Evolutionary conservation across 2,888 invertebrate species (phyloP), one percentile per base, ranked within the genome.

Genomic region (Ennomos fuscantarius): DNA sequence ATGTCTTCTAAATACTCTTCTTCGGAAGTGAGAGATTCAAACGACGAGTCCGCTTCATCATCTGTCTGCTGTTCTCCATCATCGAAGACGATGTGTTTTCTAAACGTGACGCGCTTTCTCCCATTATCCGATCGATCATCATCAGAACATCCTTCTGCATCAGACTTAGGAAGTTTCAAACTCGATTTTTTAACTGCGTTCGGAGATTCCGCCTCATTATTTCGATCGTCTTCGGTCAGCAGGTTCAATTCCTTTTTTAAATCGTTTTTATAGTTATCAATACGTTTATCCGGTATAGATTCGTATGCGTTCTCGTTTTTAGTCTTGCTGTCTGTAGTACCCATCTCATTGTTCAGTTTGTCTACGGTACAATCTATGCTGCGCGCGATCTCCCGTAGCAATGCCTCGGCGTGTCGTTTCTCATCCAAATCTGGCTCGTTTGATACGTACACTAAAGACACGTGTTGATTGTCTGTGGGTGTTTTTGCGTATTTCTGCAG

Each of bases 41-140:
- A 92, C 0, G 89, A 85, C 0, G 89, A 89, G 60, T 84, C 81
- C 3, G 78, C 75, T 66, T 87, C 89, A 45, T 91, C 88, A 36
- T 92, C 92, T 9, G 92, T 92, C 66, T 91, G 92, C 56, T 87
- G 84, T 42, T 92, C 93, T 8, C 93, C 93, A 65, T 93, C 93
- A 60, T 93, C 93, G 65, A 93, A 93, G 48, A 92, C 72, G n/a
- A 93, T 90, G 48, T 90, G 90, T 57, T 90, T 93, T 66, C 87
- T 82, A 60, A 93, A 93, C 1, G 91, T 93, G 0, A 93, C 92
- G 13, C 80, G 77, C 63, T 93, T 93, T 59, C 91, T 92, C 0
- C 87, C 89, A 52, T 80, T 78, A 49, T 92, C 92, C 0, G 92
- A 91, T 49, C 89, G 70, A 48, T 92, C 92, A 32, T 92, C 92